Evolutionary conservation across 2,797 vertebrate genomes (phyloP), one percentile per base, ranked within the genome.

Genomic region (Mycteria americana): DNA sequence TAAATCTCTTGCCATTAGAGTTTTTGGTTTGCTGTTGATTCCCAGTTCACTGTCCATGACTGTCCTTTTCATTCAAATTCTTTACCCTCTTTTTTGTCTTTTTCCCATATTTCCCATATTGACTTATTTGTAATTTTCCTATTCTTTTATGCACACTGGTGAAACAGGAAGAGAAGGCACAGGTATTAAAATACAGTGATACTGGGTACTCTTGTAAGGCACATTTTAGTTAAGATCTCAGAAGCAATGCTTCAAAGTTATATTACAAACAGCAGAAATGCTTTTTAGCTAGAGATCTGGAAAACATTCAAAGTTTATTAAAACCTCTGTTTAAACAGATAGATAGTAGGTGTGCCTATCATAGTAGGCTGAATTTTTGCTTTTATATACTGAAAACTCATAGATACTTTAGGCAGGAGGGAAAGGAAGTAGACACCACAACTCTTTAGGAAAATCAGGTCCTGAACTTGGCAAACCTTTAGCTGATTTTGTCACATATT

Each of bases 391-490:
- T 88, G 62, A 85, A 94, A 80, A 78, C 84, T 97, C 78, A 77
- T 74, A 93, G 84, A 89, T 65, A 30, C 89, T 91, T 95, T 54
- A 89, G 43, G 74, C 73, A 51, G 73, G 84, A 89, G 54, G 57
- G 74, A 80, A 89, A 85, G 72, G 88, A 93, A 85, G 80, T 83
- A 96, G 82, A 88, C 89, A 96, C 83, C 73, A 92, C 76, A 96
- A 88, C 10, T 68, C 91, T 96, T 94, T 76, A 93, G 84, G 93
- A 97, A 93, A 95, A 85, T 94, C 84, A 79, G 92, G 96, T 97
- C 97, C 93, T 97, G 97, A 98, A 97, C 97, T 97, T 98, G 98
- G 97, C 98, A 98, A 91, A 85, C 91, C 91, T 93, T 91, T 93
- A 93, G 80, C 89, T 96, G 94, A 64, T 97, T 98, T 98, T 98